A percentile compares a stretch with the other conserved stretches of the same genome.
Conservation (phyloP, 2,888 invertebrate species). For the Anthophora plumipes region DNA sequence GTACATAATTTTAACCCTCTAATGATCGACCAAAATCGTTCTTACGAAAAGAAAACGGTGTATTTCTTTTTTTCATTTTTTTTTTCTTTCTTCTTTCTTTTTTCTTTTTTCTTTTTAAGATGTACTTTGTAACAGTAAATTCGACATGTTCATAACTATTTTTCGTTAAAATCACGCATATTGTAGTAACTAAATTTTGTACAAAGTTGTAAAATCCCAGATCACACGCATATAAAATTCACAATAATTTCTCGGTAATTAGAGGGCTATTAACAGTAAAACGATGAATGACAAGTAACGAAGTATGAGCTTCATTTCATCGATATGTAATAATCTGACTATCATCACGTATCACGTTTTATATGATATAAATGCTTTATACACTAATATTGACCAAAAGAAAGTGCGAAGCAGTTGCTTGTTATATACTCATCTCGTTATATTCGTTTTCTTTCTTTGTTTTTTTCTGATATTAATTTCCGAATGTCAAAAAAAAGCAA, state of each 20-base stretch:
- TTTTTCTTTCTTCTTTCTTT: background rate
- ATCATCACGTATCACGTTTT: slow-evolving; percentile 29
- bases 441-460: background rate
- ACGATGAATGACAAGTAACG: slow-evolving; percentile 13
- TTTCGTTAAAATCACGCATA: background rate
- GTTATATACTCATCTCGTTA: slow-evolving; percentile 8
- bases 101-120: background rate
- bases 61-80: background rate
- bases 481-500: background rate
- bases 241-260: slow-evolving; percentile 1
- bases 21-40: slow-evolving; percentile 24
- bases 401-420: slow-evolving; percentile 73
- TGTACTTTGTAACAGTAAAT: background rate
- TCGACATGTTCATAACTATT: background rate
- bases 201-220: background rate
- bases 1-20: slow-evolving; percentile 48
- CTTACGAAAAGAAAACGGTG: background rate
- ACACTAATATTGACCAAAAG: slow-evolving; percentile 76
- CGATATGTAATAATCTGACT: slow-evolving; percentile 13
- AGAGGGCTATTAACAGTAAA: slow-evolving; percentile 28
- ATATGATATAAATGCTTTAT: slow-evolving; percentile 67
- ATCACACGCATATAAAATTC: background rate
- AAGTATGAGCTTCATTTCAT: slow-evolving; percentile 31
- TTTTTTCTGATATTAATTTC: background rate
- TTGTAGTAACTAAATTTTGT: slow-evolving; percentile 1